These are phyloP conservation scores for Yponomeuta evonymella DNA, from an alignment of 2,888 invertebrate genomes.

Conservation along the genomic window DNA sequence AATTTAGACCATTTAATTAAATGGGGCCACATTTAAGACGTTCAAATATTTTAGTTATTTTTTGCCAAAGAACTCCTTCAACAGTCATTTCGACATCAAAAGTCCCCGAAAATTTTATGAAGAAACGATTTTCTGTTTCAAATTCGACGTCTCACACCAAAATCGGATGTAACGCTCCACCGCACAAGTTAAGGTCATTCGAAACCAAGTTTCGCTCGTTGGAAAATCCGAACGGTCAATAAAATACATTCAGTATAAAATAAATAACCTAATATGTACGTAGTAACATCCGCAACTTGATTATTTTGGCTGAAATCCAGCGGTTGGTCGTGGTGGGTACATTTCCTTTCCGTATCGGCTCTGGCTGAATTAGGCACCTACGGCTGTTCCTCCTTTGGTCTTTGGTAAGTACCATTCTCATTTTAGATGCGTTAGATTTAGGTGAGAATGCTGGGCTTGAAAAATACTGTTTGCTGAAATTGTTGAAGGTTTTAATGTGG, in stretches of 20 bases:
- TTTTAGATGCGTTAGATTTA: no score
- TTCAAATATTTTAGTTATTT: background rate
- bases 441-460: no score
- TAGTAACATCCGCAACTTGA: conserved; percentile 48
- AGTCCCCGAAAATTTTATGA: background rate
- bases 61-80: background rate
- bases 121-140: background rate
- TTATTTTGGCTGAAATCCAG: conserved; percentile 65
- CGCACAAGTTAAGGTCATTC: conserved; percentile 5
- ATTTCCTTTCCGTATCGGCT: conserved; percentile 40
- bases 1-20: background rate
- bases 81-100: background rate
- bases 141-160: conserved; percentile 4
- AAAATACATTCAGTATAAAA: conserved; percentile 32
- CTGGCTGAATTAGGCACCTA: conserved; percentile 22
- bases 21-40: background rate
- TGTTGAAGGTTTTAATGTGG: no score
- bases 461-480: no score
- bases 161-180: conserved; percentile 2
- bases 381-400: no score
- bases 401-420: no score
- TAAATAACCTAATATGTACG: conserved; percentile 48
- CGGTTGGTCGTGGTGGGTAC: conserved; percentile 22
- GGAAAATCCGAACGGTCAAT: conserved; percentile 7
- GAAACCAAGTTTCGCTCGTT: conserved; percentile 1